phyloP scores from a whole-genome alignment of 2,113 vertebrate species.

The Alaudala cheleensis region DNA sequence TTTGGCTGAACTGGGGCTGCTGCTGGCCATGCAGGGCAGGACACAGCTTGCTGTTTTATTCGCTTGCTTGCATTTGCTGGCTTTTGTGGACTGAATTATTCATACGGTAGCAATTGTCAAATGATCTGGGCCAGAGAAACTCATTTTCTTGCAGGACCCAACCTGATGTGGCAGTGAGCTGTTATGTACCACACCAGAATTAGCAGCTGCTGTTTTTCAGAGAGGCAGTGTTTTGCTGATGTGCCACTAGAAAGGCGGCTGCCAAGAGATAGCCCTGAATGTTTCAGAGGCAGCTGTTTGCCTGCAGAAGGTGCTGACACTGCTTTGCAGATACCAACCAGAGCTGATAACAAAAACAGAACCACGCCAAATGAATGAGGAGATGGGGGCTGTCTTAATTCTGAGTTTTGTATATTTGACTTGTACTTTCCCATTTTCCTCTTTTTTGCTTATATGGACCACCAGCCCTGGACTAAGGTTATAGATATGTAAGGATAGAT shows the following conservation, averaged over 20 bases:
- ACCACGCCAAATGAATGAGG: background rate
- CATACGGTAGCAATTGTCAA: background rate
- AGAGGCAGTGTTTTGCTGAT: background rate
- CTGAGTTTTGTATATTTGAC: background rate
- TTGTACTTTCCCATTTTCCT: background rate
- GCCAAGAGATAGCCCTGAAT: background rate
- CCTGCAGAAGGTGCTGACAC: slow-evolving; percentile 19
- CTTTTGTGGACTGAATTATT: slow-evolving; percentile 52
- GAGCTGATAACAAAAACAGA: background rate
- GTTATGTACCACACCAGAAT: slow-evolving; percentile 31
- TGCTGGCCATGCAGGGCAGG: background rate
- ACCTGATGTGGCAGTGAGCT: slow-evolving; percentile 24
- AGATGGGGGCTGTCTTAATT: background rate
- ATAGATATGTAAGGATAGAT: background rate
- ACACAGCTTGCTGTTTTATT: slow-evolving; percentile 42
- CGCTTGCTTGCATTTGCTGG: background rate
- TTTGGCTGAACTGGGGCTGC: slow-evolving; percentile 34
- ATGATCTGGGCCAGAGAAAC: slow-evolving; percentile 41
- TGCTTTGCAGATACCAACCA: background rate
- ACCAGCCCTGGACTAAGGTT: background rate
- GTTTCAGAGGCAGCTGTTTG: slow-evolving; percentile 41
- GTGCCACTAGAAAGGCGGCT: background rate
- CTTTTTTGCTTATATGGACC: background rate
- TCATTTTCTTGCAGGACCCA: slow-evolving; percentile 42
- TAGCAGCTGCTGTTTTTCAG: slow-evolving; percentile 50